Evolutionary conservation across 2,888 invertebrate genomes (phyloP).

Genomic region (Scaptodrosophila latifasciaeformis): DNA sequence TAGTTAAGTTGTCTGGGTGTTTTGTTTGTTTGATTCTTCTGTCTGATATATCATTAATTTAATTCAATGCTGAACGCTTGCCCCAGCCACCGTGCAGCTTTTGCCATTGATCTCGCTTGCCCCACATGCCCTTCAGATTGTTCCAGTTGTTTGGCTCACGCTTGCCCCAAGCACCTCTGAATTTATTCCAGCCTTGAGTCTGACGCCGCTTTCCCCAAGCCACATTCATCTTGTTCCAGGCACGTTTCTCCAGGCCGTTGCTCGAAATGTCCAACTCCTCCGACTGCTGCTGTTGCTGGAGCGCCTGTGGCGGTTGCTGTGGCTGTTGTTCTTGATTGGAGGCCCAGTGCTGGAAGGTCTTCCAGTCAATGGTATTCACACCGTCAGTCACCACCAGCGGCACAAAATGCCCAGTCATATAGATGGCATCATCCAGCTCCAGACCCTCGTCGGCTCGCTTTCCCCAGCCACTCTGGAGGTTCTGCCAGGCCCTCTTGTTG

Average conservation of each 20-base stretch:
- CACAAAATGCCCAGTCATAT: conserved; percentile 51
- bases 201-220: conserved; percentile 85
- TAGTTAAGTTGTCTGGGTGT: conserved; percentile 22
- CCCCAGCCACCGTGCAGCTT: conserved; percentile 75
- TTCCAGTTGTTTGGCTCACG: conserved; percentile 87
- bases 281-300: conserved; percentile 32
- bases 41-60: conserved; percentile 13
- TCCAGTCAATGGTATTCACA: conserved; percentile 54
- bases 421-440: conserved; percentile 37
- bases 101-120: conserved; percentile 79
- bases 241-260: conserved; percentile 77
- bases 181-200: conserved; percentile 77
- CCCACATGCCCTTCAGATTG: conserved; percentile 87
- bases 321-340: conserved; percentile 31
- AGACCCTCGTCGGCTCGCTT: conserved; percentile 75
- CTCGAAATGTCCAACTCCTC: conserved; percentile 30
- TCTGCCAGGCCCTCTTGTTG: conserved; percentile 79
- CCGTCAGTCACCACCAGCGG: conserved; percentile 52
- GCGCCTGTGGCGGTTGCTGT: conserved; percentile 27
- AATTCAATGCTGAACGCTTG: conserved; percentile 63
- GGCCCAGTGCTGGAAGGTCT: conserved; percentile 58
- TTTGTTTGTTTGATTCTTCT: neutral
- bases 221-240: conserved; percentile 83
- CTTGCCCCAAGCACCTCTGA: conserved; percentile 83
- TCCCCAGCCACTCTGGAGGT: conserved; percentile 83